Percentiles rank a stretch among this genome's conserved stretches.
These are phyloP conservation scores for Gallinago nigripennis DNA, from an alignment of 2,797 vertebrate genomes.

Conservation along the genomic window DNA sequence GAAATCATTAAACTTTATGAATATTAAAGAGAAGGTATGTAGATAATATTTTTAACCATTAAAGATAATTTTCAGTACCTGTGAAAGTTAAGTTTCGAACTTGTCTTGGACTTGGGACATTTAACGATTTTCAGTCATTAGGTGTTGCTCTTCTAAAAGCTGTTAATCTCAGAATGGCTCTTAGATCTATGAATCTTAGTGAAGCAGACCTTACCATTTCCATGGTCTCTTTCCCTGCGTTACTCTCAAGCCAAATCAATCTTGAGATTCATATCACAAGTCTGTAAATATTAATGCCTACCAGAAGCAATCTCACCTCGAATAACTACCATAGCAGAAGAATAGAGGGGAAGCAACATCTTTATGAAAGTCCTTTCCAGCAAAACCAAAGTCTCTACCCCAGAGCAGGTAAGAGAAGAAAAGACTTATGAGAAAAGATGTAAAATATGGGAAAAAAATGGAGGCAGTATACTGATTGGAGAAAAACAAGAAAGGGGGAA, in stretches of 20 bases:
- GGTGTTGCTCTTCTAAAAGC: not conserved
- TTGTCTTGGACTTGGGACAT: not conserved
- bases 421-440: not conserved
- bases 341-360: not conserved
- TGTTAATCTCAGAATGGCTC: not conserved
- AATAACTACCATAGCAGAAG: not conserved
- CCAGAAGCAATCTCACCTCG: not conserved
- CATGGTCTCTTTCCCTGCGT: not conserved
- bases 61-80: not conserved
- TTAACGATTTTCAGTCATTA: not conserved
- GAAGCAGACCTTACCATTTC: not conserved
- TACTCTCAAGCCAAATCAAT: not conserved
- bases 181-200: not conserved
- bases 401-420: not conserved
- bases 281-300: slow-evolving; percentile 27
- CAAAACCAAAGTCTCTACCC: not conserved
- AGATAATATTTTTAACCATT: not conserved
- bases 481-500: not conserved
- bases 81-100: not conserved
- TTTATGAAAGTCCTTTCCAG: not conserved
- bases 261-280: not conserved
- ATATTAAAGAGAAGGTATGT: not conserved
- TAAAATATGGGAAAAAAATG: not conserved
- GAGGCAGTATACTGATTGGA: accelerated
- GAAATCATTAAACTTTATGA: not conserved